Conservation (phyloP, 1,140 invertebrate genomes). For the Metaphire vulgaris region DNA sequence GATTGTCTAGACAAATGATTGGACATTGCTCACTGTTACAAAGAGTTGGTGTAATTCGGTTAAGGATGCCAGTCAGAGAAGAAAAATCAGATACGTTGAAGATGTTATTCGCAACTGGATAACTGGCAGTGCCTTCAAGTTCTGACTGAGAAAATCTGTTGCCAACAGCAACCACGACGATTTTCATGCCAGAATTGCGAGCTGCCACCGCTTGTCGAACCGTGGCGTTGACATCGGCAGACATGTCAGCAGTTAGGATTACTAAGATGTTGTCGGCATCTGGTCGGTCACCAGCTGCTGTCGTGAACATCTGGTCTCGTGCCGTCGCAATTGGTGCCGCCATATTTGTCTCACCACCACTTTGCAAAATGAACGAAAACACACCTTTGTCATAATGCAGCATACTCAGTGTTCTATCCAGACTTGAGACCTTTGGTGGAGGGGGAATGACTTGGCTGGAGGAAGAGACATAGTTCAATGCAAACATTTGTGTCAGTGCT, state of each 20-base stretch:
- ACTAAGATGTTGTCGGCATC: conserved; percentile 41
- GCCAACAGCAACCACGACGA: not conserved
- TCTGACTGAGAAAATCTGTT: not conserved
- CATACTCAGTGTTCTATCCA: too few relatives aligned
- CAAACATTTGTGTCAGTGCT: too few relatives aligned
- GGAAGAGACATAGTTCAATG: too few relatives aligned
- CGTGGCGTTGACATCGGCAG: not conserved
- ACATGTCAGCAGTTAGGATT: conserved; percentile 39
- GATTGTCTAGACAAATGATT: too few relatives aligned
- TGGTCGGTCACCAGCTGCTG: conserved; percentile 35
- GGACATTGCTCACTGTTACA: not conserved
- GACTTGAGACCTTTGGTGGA: too few relatives aligned
- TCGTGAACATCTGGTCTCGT: conserved; percentile 18
- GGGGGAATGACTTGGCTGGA: too few relatives aligned
- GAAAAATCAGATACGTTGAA: not conserved
- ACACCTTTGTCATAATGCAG: too few relatives aligned
- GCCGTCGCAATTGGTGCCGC: not conserved
- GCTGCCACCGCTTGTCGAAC: not conserved
- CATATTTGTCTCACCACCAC: conserved; percentile 1
- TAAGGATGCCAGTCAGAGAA: not conserved
- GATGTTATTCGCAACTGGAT: not conserved
- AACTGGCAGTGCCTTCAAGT: not conserved
- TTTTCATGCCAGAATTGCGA: not conserved
- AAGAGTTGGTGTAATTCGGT: not conserved
- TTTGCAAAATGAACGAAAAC: too few relatives aligned